A percentile compares a stretch with the other conserved stretches of the same genome.
These are phyloP conservation scores for Melolontha melolontha DNA, from an alignment of 2,888 invertebrate species.

Conservation along the genomic window DNA sequence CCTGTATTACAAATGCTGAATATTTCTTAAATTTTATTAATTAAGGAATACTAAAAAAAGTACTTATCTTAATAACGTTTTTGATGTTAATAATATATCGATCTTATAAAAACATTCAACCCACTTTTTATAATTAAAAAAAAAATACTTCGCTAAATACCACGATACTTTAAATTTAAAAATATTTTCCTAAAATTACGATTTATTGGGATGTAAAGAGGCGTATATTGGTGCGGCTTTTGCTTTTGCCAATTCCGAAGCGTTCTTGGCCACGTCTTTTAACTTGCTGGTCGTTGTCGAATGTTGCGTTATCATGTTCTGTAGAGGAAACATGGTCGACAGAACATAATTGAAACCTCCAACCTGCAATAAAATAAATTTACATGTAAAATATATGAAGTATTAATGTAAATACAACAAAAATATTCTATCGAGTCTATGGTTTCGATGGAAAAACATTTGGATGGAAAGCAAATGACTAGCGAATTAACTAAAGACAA, in stretches of 20 bases:
- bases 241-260: constrained; percentile 83
- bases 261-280: constrained; percentile 84
- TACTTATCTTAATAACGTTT: too few species aligned
- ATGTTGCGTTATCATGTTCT: constrained; percentile 58
- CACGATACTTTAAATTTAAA: neutral
- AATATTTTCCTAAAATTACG: constrained; percentile 51
- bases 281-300: constrained; percentile 68
- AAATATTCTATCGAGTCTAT: too few species aligned
- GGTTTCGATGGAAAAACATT: too few species aligned
- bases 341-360: constrained; percentile 88
- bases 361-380: constrained; percentile 63
- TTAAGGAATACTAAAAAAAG: too few species aligned
- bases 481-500: too few species aligned
- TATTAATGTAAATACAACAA: constrained; percentile 3
- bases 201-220: constrained; percentile 63
- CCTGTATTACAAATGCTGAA: too few species aligned
- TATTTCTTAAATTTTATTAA: too few species aligned
- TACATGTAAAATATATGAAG: constrained; percentile 17
- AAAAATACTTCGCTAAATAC: neutral
- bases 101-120: neutral
- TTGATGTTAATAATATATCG: too few species aligned
- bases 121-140: constrained; percentile 4
- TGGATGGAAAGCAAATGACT: too few species aligned
- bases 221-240: constrained; percentile 66
- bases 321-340: constrained; percentile 76